Percentiles rank a stretch among this genome's conserved stretches.
Evolutionary conservation across 1,140 invertebrate genomes (phyloP).

Genomic region (Zophobas morio): DNA sequence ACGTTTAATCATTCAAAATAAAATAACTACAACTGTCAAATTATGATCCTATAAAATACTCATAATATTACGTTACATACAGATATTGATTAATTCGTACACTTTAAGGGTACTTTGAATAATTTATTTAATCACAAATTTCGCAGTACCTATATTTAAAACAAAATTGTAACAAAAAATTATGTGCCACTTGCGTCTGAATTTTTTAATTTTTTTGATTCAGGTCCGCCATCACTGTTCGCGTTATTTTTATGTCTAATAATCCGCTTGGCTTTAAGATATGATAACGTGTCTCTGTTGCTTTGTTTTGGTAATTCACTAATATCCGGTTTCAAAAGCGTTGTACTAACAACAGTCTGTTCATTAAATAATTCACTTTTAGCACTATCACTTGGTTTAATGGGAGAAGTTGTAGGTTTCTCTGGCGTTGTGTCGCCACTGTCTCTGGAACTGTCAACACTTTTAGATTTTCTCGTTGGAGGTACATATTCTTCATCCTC

Average conservation of each 20-base stretch:
- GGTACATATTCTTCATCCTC: constrained; percentile 54
- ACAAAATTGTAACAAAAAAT: constrained; percentile 39
- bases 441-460: background rate
- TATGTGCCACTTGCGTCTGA: constrained; percentile 18
- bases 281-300: constrained; percentile 63
- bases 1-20: too few species aligned
- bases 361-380: constrained; percentile 48
- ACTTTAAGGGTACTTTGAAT: background rate
- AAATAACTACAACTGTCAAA: too few species aligned
- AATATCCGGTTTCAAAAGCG: constrained; percentile 58
- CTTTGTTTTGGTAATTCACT: constrained; percentile 60
- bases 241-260: constrained; percentile 59
- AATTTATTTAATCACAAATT: constrained; percentile 44
- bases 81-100: too few species aligned
- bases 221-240: constrained; percentile 38
- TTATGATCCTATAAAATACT: too few species aligned
- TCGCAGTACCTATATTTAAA: constrained; percentile 20
- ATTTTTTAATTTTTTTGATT: constrained; percentile 49
- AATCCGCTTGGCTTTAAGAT: constrained; percentile 65
- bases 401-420: constrained; percentile 12
- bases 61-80: too few species aligned
- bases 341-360: constrained; percentile 46
- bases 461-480: constrained; percentile 2
- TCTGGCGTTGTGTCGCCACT: constrained; percentile 2
- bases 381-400: constrained; percentile 54